Evolutionary conservation across 1,140 invertebrate genomes (phyloP).

Genomic region (Trachelipus rathkii): DNA sequence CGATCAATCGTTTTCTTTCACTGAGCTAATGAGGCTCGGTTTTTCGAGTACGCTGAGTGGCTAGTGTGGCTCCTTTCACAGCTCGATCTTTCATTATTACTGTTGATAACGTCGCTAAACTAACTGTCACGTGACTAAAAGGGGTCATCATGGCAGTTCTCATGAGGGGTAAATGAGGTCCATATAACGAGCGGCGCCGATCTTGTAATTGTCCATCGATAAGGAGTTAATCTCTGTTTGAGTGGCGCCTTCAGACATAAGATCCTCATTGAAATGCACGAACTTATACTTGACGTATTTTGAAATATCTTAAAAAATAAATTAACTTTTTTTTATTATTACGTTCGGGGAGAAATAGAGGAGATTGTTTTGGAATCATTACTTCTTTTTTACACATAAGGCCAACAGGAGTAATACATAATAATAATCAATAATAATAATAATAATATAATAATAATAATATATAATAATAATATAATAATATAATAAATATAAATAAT

Average conservation of each 20-base stretch:
- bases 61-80: background rate
- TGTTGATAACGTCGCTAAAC: background rate
- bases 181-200: background rate
- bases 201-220: background rate
- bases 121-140: background rate
- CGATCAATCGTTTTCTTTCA: background rate
- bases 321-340: too few relatives aligned
- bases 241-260: background rate
- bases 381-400: too few relatives aligned
- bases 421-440: too few relatives aligned
- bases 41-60: background rate
- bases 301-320: too few relatives aligned
- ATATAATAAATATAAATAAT: too few relatives aligned
- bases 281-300: background rate
- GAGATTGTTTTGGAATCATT: too few relatives aligned
- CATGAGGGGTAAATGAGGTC: background rate
- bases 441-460: too few relatives aligned
- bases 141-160: background rate
- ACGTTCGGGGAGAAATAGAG: too few relatives aligned
- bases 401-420: too few relatives aligned
- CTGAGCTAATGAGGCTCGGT: slow-evolving; percentile 3
- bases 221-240: background rate
- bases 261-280: background rate
- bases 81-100: background rate
- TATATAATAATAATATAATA: too few relatives aligned